Evolutionary conservation across 2,888 invertebrate species (phyloP).

Genomic region (Pteria penguin): DNA sequence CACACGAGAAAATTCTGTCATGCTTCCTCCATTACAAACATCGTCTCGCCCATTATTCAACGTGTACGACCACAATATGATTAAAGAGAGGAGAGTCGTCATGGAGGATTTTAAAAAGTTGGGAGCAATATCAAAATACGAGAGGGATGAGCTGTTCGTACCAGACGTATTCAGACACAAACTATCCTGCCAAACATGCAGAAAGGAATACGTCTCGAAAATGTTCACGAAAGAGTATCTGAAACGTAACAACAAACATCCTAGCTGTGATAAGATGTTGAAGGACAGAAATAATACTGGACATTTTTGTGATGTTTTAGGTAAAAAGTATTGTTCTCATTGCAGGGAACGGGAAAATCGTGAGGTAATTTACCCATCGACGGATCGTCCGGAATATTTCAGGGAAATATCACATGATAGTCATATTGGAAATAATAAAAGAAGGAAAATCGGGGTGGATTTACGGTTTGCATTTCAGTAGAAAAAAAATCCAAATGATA

Average conservation of each 20-base stretch:
- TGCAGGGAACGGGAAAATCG: conserved; percentile 37
- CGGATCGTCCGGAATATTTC: not conserved
- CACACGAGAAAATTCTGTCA: conserved; percentile 24
- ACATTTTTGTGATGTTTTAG: conserved; percentile 43
- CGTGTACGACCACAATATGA: conserved; percentile 11
- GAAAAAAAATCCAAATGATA: too few relatives aligned
- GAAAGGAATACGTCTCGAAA: conserved; percentile 27
- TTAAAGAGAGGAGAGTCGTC: conserved; percentile 33
- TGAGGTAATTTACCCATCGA: not conserved
- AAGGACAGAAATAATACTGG: not conserved
- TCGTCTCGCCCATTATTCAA: conserved; percentile 1
- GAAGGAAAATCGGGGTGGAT: not conserved
- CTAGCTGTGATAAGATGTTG: conserved; percentile 8
- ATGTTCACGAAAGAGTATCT: conserved; percentile 30
- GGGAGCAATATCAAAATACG: conserved; percentile 31
- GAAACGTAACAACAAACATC: conserved; percentile 16
- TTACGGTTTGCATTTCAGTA: not conserved
- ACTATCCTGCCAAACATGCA: conserved; percentile 31
- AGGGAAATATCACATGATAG: not conserved
- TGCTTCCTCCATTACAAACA: conserved; percentile 22
- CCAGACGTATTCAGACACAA: conserved; percentile 21
- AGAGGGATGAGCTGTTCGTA: conserved; percentile 30
- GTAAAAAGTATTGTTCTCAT: conserved; percentile 35
- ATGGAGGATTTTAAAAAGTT: conserved; percentile 20
- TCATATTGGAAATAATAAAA: not conserved